Percentiles rank a stretch among this genome's conserved stretches.
Conservation (phyloP, 2,113 vertebrate species). For the Oreochromis aureus region DNA sequence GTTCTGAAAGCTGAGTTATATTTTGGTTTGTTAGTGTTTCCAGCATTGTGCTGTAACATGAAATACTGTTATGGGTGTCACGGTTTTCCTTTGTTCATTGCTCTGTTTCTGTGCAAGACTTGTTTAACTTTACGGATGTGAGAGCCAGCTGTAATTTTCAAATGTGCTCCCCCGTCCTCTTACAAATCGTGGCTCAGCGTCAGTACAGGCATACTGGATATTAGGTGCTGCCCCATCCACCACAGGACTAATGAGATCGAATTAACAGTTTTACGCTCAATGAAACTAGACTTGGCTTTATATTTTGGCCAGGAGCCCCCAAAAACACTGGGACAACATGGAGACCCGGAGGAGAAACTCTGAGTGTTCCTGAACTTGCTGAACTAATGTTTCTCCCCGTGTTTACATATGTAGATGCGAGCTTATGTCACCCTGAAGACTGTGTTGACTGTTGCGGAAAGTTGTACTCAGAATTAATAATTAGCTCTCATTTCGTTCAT, state of each 20-base stretch:
- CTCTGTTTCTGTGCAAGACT: neutral
- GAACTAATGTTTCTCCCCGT: neutral
- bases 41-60: neutral
- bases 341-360: neutral
- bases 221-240: neutral
- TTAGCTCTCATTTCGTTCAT: neutral
- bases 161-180: neutral
- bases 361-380: neutral
- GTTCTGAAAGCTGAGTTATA: neutral
- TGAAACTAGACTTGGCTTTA: neutral
- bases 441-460: conserved; percentile 7
- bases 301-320: neutral
- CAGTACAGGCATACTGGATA: neutral
- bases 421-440: neutral
- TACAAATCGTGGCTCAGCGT: neutral
- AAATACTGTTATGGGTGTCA: neutral
- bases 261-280: neutral
- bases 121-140: neutral
- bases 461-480: conserved; percentile 8
- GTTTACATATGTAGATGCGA: neutral
- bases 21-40: neutral
- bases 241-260: neutral
- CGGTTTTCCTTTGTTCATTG: neutral
- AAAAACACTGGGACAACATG: neutral
- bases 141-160: neutral